Evolutionary conservation across 1,140 invertebrate species (phyloP).

Genomic region (Eciton burchellii): DNA sequence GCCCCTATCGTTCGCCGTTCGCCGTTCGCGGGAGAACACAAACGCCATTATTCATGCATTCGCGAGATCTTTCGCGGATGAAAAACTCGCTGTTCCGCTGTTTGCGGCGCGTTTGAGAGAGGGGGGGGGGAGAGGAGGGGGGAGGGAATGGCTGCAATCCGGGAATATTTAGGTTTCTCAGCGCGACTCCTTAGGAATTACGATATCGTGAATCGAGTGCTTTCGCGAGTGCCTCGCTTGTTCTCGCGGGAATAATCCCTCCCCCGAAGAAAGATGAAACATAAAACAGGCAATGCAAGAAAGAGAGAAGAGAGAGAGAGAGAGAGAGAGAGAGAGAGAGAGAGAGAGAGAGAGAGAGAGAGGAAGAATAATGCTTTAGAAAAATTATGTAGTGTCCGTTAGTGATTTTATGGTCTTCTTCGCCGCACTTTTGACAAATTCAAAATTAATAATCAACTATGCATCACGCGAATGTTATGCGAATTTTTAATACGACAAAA

Average conservation of each 20-base stretch:
- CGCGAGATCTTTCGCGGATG: neutral
- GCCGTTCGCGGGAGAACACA: neutral
- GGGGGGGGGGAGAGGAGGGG: too few relatives aligned
- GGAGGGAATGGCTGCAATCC: neutral
- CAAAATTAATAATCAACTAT: neutral
- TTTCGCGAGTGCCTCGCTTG: neutral
- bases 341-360: too few relatives aligned
- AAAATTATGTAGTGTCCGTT: neutral
- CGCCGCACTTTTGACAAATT: neutral
- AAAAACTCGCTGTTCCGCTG: neutral
- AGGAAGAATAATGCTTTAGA: neutral
- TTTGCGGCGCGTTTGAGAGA: neutral
- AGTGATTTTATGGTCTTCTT: neutral
- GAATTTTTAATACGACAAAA: neutral
- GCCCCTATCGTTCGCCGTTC: neutral
- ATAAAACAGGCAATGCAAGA: too few relatives aligned
- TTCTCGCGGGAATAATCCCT: neutral
- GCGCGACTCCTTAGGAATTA: conserved; percentile 23
- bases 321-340: too few relatives aligned
- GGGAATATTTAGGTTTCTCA: conserved; percentile 13
- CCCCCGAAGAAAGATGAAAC: neutral
- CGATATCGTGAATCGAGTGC: conserved; percentile 2
- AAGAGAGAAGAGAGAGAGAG: too few relatives aligned
- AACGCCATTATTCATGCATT: neutral
- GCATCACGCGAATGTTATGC: neutral